Percentiles rank a stretch among this genome's conserved stretches.
These are phyloP conservation scores for Pheosia gnoma DNA, from an alignment of 2,888 invertebrate genomes.

Conservation along the genomic window DNA sequence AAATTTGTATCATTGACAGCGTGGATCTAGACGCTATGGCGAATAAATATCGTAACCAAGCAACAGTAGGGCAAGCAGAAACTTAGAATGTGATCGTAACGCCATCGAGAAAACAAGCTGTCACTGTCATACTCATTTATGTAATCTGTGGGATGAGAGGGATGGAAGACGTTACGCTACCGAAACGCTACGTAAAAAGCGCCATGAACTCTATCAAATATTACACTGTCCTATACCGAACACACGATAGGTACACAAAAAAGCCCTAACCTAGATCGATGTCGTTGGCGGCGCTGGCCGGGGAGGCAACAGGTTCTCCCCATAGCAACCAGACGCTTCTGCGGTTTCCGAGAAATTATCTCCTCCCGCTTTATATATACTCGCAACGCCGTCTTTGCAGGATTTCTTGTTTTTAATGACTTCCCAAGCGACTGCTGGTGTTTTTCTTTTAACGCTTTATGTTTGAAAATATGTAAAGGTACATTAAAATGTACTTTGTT, in stretches of 20 bases:
- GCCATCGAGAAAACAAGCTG: no score
- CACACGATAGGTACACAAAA: background rate
- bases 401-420: conserved; percentile 20
- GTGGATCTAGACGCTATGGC: no score
- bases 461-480: conserved; percentile 1
- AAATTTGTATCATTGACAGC: no score
- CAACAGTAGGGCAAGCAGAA: no score
- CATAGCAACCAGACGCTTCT: conserved; percentile 37
- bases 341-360: conserved; percentile 44
- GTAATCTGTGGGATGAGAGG: no score
- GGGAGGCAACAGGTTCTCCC: conserved; percentile 54
- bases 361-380: conserved; percentile 30
- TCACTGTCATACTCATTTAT: no score
- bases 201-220: no score
- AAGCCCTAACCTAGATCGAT: conserved; percentile 7
- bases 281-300: conserved; percentile 9
- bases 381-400: conserved; percentile 23
- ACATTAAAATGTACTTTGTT: background rate
- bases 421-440: conserved; percentile 8
- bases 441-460: background rate
- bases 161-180: no score
- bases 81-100: no score
- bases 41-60: no score
- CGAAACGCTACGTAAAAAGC: no score
- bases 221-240: no score